These are phyloP conservation scores for Glaucopsyche alexis DNA, from an alignment of 2,888 invertebrate species.

Conservation along the genomic window DNA sequence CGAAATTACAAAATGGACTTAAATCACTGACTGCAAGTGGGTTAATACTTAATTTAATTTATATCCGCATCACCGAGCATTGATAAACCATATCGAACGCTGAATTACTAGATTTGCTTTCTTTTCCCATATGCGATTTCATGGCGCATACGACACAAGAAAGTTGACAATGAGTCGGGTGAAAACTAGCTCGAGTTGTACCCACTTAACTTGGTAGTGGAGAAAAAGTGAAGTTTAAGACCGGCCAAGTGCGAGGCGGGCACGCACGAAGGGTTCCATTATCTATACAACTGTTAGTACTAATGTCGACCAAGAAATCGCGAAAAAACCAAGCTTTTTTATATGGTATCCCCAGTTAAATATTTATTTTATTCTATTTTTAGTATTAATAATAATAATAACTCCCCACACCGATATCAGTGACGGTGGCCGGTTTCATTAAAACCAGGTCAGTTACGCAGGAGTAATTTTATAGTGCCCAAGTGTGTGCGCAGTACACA, in stretches of 20 bases:
- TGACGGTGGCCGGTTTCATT: no score
- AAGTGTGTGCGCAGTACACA: no score
- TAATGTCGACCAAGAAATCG: no score
- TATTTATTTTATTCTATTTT: no score
- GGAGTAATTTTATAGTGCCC: no score
- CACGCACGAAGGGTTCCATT: neutral
- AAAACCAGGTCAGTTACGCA: no score
- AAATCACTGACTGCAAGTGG: neutral
- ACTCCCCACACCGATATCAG: no score
- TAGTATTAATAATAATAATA: no score
- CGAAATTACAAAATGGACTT: neutral
- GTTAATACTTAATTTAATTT: neutral
- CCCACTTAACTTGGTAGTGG: neutral
- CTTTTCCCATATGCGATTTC: conserved; percentile 11
- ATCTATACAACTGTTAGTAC: neutral
- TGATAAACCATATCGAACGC: neutral
- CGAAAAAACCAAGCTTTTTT: no score
- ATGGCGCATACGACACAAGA: conserved; percentile 16
- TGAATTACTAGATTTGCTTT: neutral
- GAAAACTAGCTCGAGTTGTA: conserved; percentile 20
- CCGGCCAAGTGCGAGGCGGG: neutral
- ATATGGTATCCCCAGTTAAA: no score
- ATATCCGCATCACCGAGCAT: neutral
- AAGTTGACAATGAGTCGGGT: conserved; percentile 16
- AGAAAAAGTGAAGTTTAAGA: conserved; percentile 11